A percentile compares a stretch with the other conserved stretches of the same genome.
These are phyloP conservation scores for Hydrotaea diabolus DNA, from an alignment of 2,888 invertebrate species.

Conservation along the genomic window DNA sequence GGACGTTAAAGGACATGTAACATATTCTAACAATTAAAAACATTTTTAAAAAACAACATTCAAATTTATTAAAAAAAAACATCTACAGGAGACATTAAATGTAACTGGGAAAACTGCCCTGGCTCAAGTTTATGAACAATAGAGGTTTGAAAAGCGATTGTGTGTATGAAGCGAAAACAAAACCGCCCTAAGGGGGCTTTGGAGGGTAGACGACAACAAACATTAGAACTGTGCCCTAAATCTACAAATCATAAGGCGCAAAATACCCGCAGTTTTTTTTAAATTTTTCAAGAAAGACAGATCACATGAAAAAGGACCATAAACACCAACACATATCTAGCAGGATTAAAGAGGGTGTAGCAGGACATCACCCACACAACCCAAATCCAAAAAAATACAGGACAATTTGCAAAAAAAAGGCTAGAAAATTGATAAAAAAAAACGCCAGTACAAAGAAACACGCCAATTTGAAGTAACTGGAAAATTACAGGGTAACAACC, in stretches of 20 bases:
- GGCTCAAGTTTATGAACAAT: not conserved
- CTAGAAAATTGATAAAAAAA: slow-evolving; percentile 46
- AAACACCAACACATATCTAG: slow-evolving; percentile 1
- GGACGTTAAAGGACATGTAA: not conserved
- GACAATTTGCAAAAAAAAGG: slow-evolving; percentile 21
- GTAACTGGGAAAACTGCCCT: too few species aligned
- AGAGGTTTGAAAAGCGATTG: not conserved
- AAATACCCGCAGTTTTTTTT: not conserved
- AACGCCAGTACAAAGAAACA: not conserved
- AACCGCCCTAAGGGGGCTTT: not conserved
- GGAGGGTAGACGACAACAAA: not conserved
- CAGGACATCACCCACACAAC: not conserved
- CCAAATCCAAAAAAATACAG: not conserved
- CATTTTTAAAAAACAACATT: not conserved
- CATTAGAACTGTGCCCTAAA: not conserved
- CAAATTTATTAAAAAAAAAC: not conserved
- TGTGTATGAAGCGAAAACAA: not conserved
- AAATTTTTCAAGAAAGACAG: not conserved
- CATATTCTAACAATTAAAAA: slow-evolving; percentile 17
- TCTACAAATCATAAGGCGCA: not conserved
- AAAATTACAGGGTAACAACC: slow-evolving; percentile 75
- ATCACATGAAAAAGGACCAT: slow-evolving; percentile 18
- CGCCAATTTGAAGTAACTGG: slow-evolving; percentile 74
- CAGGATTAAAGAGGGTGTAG: slow-evolving; percentile 33
- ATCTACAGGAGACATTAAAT: too few species aligned